These are phyloP conservation scores for Nephrotoma guestfalica DNA, from an alignment of 2,888 invertebrate genomes.

Conservation along the genomic window DNA sequence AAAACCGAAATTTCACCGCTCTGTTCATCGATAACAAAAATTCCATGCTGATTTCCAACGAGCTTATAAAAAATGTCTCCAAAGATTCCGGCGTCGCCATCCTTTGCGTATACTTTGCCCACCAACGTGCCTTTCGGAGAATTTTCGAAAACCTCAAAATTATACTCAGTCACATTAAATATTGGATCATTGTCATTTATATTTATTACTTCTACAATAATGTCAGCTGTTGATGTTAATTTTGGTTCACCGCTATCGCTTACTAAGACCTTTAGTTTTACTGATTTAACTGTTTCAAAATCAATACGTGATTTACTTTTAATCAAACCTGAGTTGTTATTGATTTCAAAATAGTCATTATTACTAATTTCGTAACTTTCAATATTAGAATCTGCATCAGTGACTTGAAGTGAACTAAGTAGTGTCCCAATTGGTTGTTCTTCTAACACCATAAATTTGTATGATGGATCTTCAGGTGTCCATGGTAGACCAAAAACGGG, in stretches of 20 bases:
- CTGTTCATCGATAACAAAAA: conserved; percentile 56
- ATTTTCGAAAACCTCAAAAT: conserved; percentile 61
- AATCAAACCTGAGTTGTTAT: conserved; percentile 69
- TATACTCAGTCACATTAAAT: conserved; percentile 53
- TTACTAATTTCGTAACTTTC: conserved; percentile 50
- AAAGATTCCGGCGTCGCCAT: conserved; percentile 63
- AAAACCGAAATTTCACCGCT: conserved; percentile 66
- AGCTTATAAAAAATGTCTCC: conserved; percentile 66
- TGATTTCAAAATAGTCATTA: conserved; percentile 63
- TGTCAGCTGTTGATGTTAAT: conserved; percentile 59
- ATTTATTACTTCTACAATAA: conserved; percentile 64
- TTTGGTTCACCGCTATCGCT: conserved; percentile 80
- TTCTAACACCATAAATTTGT: conserved; percentile 55
- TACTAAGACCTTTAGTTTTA: conserved; percentile 68
- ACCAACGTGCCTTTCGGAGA: conserved; percentile 57
- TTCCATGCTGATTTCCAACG: conserved; percentile 54
- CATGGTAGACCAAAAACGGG: conserved; percentile 57
- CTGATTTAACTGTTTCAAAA: conserved; percentile 59
- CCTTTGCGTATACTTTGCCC: conserved; percentile 56
- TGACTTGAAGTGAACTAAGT: conserved; percentile 61
- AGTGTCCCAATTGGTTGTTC: conserved; percentile 69
- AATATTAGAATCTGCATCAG: conserved; percentile 71
- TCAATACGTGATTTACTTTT: conserved; percentile 65
- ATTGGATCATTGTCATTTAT: conserved; percentile 78
- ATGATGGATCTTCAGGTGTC: conserved; percentile 47